Conservation (phyloP, 2,113 vertebrate genomes). For the Apodemus sylvaticus region DNA sequence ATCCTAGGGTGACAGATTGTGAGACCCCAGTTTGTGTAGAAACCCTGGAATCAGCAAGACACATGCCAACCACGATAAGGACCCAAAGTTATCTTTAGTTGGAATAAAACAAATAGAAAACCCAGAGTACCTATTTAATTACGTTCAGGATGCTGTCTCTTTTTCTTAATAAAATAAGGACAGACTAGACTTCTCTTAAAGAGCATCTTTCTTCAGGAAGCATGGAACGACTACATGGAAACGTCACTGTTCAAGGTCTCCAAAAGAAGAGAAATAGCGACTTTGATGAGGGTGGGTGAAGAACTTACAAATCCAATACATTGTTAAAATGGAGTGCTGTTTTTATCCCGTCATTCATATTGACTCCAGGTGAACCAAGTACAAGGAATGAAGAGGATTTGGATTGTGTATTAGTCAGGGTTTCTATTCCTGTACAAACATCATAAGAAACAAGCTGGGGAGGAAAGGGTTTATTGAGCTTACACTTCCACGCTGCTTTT, state of each 20-base stretch:
- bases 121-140: not conserved
- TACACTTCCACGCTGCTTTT: no score
- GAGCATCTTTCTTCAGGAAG: not conserved
- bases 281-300: no score
- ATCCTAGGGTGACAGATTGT: not conserved
- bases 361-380: not conserved
- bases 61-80: not conserved
- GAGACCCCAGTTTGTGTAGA: not conserved
- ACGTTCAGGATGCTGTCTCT: not conserved
- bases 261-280: not conserved
- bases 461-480: no score
- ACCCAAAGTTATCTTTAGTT: not conserved
- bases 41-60: not conserved
- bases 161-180: not conserved
- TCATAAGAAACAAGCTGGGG: no score
- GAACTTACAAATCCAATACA: not conserved
- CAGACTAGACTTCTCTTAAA: not conserved
- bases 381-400: not conserved
- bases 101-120: not conserved
- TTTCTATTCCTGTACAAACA: no score
- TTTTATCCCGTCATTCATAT: not conserved
- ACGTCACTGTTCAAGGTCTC: not conserved
- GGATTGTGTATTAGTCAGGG: not conserved
- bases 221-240: not conserved
- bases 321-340: not conserved